Conservation (phyloP, 2,888 invertebrate species). For the Oithona nana region DNA sequence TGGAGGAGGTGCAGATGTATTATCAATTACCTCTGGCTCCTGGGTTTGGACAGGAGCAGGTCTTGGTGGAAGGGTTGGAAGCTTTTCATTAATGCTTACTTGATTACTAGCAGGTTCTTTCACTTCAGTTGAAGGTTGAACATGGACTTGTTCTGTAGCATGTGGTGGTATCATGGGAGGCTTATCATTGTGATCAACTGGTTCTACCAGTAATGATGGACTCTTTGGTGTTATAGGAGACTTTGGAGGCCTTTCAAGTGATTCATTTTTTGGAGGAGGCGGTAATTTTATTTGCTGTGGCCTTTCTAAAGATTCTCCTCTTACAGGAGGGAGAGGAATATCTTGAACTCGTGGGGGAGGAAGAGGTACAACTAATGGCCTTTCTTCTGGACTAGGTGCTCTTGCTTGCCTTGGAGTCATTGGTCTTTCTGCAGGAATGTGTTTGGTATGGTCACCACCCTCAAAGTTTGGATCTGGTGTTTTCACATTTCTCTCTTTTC, state of each 20-base stretch:
- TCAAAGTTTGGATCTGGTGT: neutral
- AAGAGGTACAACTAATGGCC: neutral
- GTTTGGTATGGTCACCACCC: neutral
- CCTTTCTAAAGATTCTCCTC: too few relatives aligned
- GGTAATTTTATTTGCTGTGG: too few relatives aligned
- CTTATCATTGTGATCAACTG: too few relatives aligned
- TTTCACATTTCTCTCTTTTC: neutral
- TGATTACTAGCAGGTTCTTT: too few relatives aligned
- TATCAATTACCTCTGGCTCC: neutral
- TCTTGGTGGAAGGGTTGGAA: neutral
- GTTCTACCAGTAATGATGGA: too few relatives aligned
- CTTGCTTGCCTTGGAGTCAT: neutral
- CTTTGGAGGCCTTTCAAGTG: too few relatives aligned
- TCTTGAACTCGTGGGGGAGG: neutral
- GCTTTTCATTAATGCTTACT: too few relatives aligned
- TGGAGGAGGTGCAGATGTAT: neutral
- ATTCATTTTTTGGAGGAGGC: too few relatives aligned
- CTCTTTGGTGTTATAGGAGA: too few relatives aligned
- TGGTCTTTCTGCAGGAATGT: neutral
- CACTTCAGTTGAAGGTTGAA: too few relatives aligned
- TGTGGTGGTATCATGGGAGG: too few relatives aligned
- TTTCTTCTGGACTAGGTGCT: neutral
- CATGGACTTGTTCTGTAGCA: too few relatives aligned
- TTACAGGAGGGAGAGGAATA: neutral
- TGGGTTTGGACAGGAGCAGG: neutral